Base-by-base conservation (phyloP, 2,888 invertebrate species). In the Drosophila yooni region DNA sequence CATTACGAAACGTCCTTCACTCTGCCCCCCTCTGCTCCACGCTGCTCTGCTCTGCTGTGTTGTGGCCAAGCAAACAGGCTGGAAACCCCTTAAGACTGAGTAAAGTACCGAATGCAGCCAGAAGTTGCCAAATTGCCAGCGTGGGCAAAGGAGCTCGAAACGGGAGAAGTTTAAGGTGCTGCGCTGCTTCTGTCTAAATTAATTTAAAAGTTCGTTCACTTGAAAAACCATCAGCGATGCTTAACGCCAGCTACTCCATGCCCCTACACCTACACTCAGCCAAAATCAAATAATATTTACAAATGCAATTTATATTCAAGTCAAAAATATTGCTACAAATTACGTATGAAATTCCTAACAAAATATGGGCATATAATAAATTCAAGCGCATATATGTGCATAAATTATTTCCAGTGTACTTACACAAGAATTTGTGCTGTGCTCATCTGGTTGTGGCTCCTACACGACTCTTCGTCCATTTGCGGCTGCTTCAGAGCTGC, bases 201-300 rank as follows among this genome's bases (percentile, higher is more conserved):
- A 89, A 89, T 86, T 89, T 86, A 75, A 88, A 88, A 90, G 87
- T 90, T 88, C 82, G 82, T 81, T 86, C 89, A 88, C 88, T 89
- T 88, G 81, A 88, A 89, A 82, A 89, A 88, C 79, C 71, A 46
- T 46, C 46, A 46, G 79, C 69, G 58, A 53, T 56, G 70, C 72
- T 65, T 29, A 40, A 36, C 25, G 56, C 43, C 11, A 15, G 33
- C 53, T 6, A 25, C 51, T 52, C 15, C 25, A 46, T 15, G 4
- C 15, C 8, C 15, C 1, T 1, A 15, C 25, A 15, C 25, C 25
- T 46, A 25, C 46, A 46, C 15, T 46, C 46, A 46, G 15, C 25
- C 7, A 46, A 46, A 46, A 25, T 25, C 46, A 25, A 25, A 15
- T 15, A 46, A 15, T 8, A 25, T 8, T 15, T 15, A 8, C 2